Conservation (phyloP, 2,888 invertebrate species). For the Leptogaster cylindrica region DNA sequence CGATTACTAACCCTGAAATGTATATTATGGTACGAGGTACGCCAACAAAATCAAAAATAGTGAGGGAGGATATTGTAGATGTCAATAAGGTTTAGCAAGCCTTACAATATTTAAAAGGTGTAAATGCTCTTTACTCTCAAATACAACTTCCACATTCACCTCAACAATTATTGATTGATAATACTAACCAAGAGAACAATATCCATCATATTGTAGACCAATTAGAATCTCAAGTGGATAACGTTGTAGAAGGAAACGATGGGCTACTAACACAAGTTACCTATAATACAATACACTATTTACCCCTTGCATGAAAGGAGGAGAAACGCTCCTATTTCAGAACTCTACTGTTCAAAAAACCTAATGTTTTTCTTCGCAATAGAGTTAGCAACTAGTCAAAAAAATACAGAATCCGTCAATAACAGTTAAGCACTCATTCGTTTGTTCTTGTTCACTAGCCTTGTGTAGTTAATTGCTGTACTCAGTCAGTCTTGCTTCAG, state of each 20-base stretch:
- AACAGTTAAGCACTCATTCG: too few species aligned
- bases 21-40: constrained; percentile 52
- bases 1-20: constrained; percentile 53
- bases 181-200: too few species aligned
- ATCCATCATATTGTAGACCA: too few species aligned
- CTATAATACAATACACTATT: constrained; percentile 45
- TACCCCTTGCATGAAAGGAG: constrained; percentile 47
- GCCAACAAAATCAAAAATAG: constrained; percentile 50
- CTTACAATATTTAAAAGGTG: constrained; percentile 51
- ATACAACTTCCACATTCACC: constrained; percentile 49
- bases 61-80: constrained; percentile 53
- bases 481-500: too few species aligned
- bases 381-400: too few species aligned
- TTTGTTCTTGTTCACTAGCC: too few species aligned
- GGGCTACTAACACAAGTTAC: constrained; percentile 27
- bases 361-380: too few species aligned
- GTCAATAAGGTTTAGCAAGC: constrained; percentile 52
- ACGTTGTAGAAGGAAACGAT: neutral
- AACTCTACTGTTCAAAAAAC: constrained; percentile 47
- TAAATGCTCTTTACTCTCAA: constrained; percentile 51
- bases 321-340: constrained; percentile 45
- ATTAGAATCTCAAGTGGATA: constrained; percentile 7
- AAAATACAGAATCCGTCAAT: too few species aligned
- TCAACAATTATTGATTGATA: constrained; percentile 27
- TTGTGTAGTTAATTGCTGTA: too few species aligned